phyloP scores from a whole-genome alignment of 1,140 invertebrate species.

The Thaumatotibia leucotreta region DNA sequence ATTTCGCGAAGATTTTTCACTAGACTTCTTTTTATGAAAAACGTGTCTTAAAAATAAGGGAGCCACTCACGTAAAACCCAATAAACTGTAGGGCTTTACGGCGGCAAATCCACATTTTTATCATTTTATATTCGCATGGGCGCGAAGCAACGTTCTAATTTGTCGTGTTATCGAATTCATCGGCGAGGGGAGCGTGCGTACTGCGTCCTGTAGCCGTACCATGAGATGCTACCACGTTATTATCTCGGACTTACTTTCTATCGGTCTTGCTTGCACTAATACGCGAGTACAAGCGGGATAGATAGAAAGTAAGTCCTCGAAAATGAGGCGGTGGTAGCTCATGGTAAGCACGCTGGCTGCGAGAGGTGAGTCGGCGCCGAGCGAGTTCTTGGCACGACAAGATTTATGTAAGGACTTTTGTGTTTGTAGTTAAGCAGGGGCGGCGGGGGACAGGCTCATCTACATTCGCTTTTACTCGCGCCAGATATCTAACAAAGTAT shows the following conservation, averaged over 20 bases:
- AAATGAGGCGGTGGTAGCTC: too few relatives aligned
- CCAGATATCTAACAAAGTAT: slow-evolving; percentile 66
- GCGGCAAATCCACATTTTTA: slow-evolving; percentile 38
- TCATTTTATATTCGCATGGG: slow-evolving; percentile 34
- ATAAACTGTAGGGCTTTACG: slow-evolving; percentile 37
- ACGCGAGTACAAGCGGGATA: too few relatives aligned
- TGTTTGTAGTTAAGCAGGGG: slow-evolving; percentile 75
- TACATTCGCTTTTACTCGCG: slow-evolving; percentile 69
- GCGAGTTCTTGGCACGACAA: slow-evolving; percentile 67
- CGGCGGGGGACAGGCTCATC: slow-evolving; percentile 66
- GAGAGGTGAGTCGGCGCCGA: slow-evolving; percentile 58
- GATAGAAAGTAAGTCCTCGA: too few relatives aligned
- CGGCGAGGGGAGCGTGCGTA: slow-evolving; percentile 45
- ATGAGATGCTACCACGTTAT: too few relatives aligned
- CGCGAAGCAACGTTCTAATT: slow-evolving; percentile 51
- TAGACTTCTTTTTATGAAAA: slow-evolving; percentile 14
- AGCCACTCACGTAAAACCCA: slow-evolving; percentile 32
- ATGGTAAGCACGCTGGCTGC: too few relatives aligned
- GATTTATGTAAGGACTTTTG: slow-evolving; percentile 78
- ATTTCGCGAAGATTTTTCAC: slow-evolving; percentile 12
- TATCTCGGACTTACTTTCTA: too few relatives aligned
- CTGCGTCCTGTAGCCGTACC: too few relatives aligned
- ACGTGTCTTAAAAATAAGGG: slow-evolving; percentile 41
- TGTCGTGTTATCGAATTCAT: slow-evolving; percentile 60
- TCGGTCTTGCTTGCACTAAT: too few relatives aligned